Conservation (phyloP, 2,113 vertebrate genomes). For the Hiodon alosoides region DNA sequence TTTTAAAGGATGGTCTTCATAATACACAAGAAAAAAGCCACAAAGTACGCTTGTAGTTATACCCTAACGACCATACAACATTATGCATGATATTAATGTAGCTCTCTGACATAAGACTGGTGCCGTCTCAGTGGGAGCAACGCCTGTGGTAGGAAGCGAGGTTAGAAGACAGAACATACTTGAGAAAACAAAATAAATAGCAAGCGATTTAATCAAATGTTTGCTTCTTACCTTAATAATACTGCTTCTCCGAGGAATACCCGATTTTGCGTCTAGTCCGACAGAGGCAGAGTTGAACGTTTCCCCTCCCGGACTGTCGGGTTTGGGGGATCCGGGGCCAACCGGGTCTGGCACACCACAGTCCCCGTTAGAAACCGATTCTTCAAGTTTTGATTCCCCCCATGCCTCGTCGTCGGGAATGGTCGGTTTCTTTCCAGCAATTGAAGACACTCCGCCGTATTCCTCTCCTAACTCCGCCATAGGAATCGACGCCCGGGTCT, state of each 20-base stretch:
- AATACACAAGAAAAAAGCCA: no score
- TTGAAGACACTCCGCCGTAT: slow-evolving; percentile 36
- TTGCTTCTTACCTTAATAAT: slow-evolving; percentile 81
- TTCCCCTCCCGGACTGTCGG: slow-evolving; percentile 57
- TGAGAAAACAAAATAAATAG: background rate
- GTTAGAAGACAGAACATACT: background rate
- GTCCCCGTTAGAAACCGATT: slow-evolving; percentile 78
- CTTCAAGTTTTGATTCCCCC: slow-evolving; percentile 53
- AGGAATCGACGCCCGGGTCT: background rate
- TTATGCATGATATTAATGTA: no score
- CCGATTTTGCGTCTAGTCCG: slow-evolving; percentile 59
- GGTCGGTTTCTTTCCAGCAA: slow-evolving; percentile 43
- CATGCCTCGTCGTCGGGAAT: slow-evolving; percentile 40
- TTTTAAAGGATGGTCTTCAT: no score
- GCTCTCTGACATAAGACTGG: no score
- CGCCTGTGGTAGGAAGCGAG: background rate
- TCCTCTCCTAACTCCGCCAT: slow-evolving; percentile 54
- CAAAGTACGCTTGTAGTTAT: no score
- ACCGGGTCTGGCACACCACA: slow-evolving; percentile 63
- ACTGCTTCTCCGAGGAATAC: slow-evolving; percentile 83
- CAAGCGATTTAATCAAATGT: background rate
- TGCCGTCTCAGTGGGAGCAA: no score
- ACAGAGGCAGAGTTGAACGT: slow-evolving; percentile 45
- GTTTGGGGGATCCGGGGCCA: slow-evolving; percentile 53
- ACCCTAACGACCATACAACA: no score